A percentile compares a stretch with the other conserved stretches of the same genome.
These are phyloP conservation scores for Scaptomyza flava DNA, from an alignment of 2,888 invertebrate species.

Conservation along the genomic window DNA sequence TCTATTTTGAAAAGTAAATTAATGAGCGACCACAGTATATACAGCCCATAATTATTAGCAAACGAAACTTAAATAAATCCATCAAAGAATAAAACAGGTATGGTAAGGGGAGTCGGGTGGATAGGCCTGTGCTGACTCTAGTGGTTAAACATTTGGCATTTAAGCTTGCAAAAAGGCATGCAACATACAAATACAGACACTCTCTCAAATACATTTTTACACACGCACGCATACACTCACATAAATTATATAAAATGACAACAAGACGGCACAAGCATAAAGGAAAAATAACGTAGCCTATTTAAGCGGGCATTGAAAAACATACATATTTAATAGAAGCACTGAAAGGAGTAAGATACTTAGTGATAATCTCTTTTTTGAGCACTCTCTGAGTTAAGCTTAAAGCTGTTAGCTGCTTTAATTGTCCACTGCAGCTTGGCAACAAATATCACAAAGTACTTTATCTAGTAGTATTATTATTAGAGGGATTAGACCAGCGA, in stretches of 20 bases:
- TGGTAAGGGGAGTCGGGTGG: conserved; percentile 10
- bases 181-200: conserved; percentile 15
- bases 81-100: conserved; percentile 51
- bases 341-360: neutral
- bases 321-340: neutral
- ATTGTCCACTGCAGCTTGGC: conserved; percentile 3
- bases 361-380: conserved; percentile 16
- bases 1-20: neutral
- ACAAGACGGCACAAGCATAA: neutral
- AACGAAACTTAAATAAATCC: conserved; percentile 56
- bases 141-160: conserved; percentile 44
- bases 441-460: conserved; percentile 24
- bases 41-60: conserved; percentile 11
- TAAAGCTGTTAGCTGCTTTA: conserved; percentile 20
- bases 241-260: no score
- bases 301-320: conserved; percentile 22
- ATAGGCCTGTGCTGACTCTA: conserved; percentile 58
- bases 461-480: no score
- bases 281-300: conserved; percentile 28
- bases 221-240: neutral
- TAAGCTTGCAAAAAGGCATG: conserved; percentile 19
- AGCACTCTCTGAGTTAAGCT: conserved; percentile 4
- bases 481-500: no score
- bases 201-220: neutral
- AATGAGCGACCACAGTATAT: neutral